Evolutionary conservation across 2,888 invertebrate genomes (phyloP).

Genomic region (Agrotis ipsilon): DNA sequence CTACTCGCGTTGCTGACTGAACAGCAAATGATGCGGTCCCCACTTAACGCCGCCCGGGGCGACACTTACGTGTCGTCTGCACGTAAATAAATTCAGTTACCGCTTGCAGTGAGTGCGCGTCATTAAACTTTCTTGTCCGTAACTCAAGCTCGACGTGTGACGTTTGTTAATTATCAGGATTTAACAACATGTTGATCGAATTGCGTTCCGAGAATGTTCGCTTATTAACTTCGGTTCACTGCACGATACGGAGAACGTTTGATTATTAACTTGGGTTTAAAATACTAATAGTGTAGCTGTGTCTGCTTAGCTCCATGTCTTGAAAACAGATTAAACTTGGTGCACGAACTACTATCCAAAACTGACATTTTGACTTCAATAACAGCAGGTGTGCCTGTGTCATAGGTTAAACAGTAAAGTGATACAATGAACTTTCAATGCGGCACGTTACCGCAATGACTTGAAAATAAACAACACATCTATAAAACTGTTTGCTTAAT

Average conservation of each 20-base stretch:
- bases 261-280: constrained; percentile 47
- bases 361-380: constrained; percentile 37
- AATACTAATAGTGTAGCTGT: constrained; percentile 11
- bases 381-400: constrained; percentile 40
- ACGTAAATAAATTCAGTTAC: constrained; percentile 88
- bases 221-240: constrained; percentile 57
- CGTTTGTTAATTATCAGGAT: constrained; percentile 83
- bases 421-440: constrained; percentile 63
- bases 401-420: constrained; percentile 53
- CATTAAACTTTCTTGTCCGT: constrained; percentile 89
- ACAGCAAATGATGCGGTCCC: constrained; percentile 90
- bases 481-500: constrained; percentile 84
- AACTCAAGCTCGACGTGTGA: constrained; percentile 77
- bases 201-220: constrained; percentile 57
- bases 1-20: constrained; percentile 88
- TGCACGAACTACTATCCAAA: constrained; percentile 13
- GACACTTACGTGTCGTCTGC: constrained; percentile 87
- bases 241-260: constrained; percentile 43
- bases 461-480: constrained; percentile 72
- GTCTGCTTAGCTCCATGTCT: constrained; percentile 10
- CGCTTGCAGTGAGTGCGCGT: constrained; percentile 84
- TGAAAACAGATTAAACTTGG: constrained; percentile 28
- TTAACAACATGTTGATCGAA: constrained; percentile 72
- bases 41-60: constrained; percentile 84
- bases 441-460: constrained; percentile 61